Percentiles rank a stretch among this genome's conserved stretches.
Evolutionary conservation across 2,113 vertebrate species (phyloP).

Genomic region (Eonycteris spelaea): DNA sequence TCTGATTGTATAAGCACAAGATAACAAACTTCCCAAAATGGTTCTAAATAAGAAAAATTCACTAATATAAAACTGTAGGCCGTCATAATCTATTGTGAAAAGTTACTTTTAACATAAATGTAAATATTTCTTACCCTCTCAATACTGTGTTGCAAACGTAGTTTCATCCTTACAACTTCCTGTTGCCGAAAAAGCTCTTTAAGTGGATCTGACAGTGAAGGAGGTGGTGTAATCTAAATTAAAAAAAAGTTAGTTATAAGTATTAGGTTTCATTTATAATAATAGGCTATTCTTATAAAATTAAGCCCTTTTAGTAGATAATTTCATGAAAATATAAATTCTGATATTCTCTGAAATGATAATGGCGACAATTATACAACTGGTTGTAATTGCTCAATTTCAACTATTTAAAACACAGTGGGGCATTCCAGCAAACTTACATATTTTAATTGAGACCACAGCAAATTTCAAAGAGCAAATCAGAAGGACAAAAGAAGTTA

Average conservation of each 20-base stretch:
- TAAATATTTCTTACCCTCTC: conserved; percentile 88
- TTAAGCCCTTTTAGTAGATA: not conserved
- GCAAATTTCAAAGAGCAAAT: conserved; percentile 5
- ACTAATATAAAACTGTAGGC: not conserved
- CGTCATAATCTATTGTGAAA: not conserved
- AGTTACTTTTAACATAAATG: not conserved
- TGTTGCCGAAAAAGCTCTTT: conserved; percentile 99
- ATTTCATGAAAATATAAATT: conserved; percentile 4
- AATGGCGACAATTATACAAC: not conserved
- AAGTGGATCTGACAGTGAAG: conserved; percentile 94
- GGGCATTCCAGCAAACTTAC: not conserved
- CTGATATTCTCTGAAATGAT: not conserved
- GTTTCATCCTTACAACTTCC: conserved; percentile 97
- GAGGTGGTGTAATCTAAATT: conserved; percentile 95
- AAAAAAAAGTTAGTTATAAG: not conserved
- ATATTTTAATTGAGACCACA: not conserved
- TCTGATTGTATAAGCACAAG: not conserved
- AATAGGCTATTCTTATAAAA: not conserved
- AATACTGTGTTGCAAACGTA: conserved; percentile 97
- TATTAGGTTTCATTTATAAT: conserved; percentile 4
- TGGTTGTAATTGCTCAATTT: not conserved
- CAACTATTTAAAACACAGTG: not conserved
- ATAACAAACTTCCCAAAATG: not conserved
- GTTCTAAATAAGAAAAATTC: not conserved
- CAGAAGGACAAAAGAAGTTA: not conserved